Evolutionary conservation across 2,888 invertebrate species (phyloP).

Genomic region (Lasioglossum zephyrum): DNA sequence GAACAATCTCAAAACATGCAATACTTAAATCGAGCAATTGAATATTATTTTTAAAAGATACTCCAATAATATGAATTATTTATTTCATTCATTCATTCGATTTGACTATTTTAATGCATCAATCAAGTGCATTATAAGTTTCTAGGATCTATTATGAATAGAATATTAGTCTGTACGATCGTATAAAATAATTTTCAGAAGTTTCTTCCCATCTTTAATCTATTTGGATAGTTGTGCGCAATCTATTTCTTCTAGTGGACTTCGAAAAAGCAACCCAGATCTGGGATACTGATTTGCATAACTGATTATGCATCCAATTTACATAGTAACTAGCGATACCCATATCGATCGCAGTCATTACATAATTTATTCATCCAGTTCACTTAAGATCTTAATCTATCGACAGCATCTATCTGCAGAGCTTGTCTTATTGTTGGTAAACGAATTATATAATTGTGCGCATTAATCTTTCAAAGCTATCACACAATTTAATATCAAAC

Average conservation of each 20-base stretch:
- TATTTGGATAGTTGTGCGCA: background rate
- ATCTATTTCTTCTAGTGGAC: background rate
- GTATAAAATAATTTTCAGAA: background rate
- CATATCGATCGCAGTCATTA: conserved; percentile 2
- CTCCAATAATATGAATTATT: background rate
- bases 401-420: background rate
- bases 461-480: background rate
- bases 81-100: background rate
- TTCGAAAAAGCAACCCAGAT: background rate
- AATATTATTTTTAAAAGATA: background rate
- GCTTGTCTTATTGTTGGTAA: background rate
- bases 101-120: background rate
- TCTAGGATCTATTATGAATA: too few relatives aligned
- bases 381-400: background rate
- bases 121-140: background rate
- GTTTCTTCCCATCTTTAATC: background rate
- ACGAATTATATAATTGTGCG: background rate
- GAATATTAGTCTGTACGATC: too few relatives aligned
- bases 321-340: background rate
- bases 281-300: background rate
- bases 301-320: background rate
- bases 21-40: background rate
- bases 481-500: background rate
- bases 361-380: conserved; percentile 4
- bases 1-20: background rate